phyloP scores from a whole-genome alignment of 2,797 vertebrate genomes.

The Manis pentadactyla region DNA sequence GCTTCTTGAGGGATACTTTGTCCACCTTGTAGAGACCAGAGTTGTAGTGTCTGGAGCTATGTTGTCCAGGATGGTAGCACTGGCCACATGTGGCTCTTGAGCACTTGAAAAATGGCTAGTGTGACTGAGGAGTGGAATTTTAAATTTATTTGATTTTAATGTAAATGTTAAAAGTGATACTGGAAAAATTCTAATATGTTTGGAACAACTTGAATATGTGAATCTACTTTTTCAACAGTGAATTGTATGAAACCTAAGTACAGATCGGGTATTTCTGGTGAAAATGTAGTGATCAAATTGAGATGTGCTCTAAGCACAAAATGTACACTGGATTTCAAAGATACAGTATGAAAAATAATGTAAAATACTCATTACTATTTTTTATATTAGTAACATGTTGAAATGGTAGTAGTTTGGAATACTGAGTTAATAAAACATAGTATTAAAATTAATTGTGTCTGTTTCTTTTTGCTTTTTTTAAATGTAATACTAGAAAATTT shows the following conservation, averaged over 20 bases:
- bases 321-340: not conserved
- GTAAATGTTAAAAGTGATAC: not conserved
- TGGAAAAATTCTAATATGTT: constrained; percentile 29
- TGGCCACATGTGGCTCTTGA: not conserved
- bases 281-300: constrained; percentile 18
- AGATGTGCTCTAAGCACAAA: not conserved
- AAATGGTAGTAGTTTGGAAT: constrained; percentile 25
- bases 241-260: constrained; percentile 47
- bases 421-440: constrained; percentile 36
- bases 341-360: not conserved
- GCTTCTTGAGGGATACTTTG: not conserved
- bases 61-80: not conserved
- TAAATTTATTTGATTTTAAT: not conserved
- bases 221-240: too few species aligned
- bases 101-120: not conserved
- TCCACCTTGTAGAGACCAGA: not conserved
- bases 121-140: not conserved
- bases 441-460: not conserved
- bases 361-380: not conserved
- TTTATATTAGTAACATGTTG: not conserved
- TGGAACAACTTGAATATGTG: not conserved
- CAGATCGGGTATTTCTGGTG: not conserved
- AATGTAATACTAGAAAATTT: not conserved
- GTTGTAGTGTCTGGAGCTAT: not conserved
- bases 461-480: constrained; percentile 38